Evolutionary conservation across 2,797 vertebrate species (phyloP).

Genomic region (Darevskia mixta): DNA sequence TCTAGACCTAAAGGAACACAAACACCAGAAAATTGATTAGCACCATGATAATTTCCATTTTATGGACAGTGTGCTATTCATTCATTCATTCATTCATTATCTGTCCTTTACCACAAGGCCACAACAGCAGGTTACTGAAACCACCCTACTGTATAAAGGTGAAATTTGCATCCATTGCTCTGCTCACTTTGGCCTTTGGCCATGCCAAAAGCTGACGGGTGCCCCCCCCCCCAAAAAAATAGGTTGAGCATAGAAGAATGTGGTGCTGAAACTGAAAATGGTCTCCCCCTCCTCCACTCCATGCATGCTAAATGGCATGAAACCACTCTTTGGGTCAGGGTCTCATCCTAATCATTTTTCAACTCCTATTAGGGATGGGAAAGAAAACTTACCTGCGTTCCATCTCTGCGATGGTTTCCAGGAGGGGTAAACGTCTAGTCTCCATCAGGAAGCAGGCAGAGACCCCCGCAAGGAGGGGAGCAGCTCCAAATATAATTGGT

Average conservation of each 20-base stretch:
- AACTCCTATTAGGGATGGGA: too few relatives aligned
- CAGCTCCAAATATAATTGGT: conserved; percentile 83
- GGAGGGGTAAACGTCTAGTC: conserved; percentile 81
- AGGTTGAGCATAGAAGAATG: too few relatives aligned
- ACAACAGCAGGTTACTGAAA: background rate
- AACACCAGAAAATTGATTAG: background rate
- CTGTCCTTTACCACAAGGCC: background rate
- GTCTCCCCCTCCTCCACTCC: too few relatives aligned
- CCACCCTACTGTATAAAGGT: too few relatives aligned
- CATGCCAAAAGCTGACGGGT: too few relatives aligned
- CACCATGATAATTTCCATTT: background rate
- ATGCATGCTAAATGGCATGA: background rate
- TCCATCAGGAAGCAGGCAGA: conserved; percentile 84
- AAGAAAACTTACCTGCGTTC: conserved; percentile 80
- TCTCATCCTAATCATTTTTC: background rate
- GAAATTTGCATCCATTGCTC: too few relatives aligned
- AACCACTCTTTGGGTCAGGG: background rate
- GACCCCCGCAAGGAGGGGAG: conserved; percentile 82
- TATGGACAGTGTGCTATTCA: background rate
- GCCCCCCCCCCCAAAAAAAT: too few relatives aligned
- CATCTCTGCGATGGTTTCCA: conserved; percentile 87
- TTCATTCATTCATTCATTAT: background rate
- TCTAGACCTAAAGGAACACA: conserved; percentile 42
- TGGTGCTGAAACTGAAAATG: too few relatives aligned
- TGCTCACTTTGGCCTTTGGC: too few relatives aligned